Base-by-base conservation (phyloP, 2,113 vertebrate genomes). In the Dasypus novemcinctus region DNA sequence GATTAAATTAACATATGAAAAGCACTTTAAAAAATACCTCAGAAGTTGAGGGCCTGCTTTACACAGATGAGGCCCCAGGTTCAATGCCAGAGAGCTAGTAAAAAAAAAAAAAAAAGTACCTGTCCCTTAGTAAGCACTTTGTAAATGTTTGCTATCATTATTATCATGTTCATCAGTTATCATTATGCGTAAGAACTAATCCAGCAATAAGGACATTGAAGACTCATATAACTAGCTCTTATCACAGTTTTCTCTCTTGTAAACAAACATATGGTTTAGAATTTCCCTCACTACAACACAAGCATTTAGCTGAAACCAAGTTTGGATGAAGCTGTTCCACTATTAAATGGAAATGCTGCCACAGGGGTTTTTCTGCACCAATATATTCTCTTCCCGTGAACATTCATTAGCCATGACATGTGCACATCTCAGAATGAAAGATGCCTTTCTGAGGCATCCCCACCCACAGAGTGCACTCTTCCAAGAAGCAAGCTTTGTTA, bases 171-270 rank as follows among this genome's bases (percentile, higher is more conserved):
- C 25, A n/a, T 61, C 17, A n/a, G 18, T 18, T 8, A 36, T 36
- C 31, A 14, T 63, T 94, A 94, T 18, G 69, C 52, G 33, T 43
- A 94, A 75, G 29, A 92, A 86, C 29, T 92, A 93, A 92, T 43
- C 83, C 57, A 83, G 79, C n/a, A 74, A 33, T 59, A 11, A 90
- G 33, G 29, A 5, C 49, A 61, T 21, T 68, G 66, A 90, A 91
- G 29, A 94, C 23, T 68, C 14, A 49, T 43, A 11, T 61, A 52
- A 76, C 46, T 63, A 66, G 59, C 4, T 63, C 43, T 64, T 69
- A 8, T 0, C 36, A 64, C 6, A 69, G 27, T 66, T 84, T 66
- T 76, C 71, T 93, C 41, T 71, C 25, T 8, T 17, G 52, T 12
- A 68, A 57, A 83, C 23, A 61, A 93, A 68, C 63, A 84, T 72